Evolutionary conservation across 2,113 vertebrate species (phyloP).

Genomic region (Sminthopsis crassicaudata): DNA sequence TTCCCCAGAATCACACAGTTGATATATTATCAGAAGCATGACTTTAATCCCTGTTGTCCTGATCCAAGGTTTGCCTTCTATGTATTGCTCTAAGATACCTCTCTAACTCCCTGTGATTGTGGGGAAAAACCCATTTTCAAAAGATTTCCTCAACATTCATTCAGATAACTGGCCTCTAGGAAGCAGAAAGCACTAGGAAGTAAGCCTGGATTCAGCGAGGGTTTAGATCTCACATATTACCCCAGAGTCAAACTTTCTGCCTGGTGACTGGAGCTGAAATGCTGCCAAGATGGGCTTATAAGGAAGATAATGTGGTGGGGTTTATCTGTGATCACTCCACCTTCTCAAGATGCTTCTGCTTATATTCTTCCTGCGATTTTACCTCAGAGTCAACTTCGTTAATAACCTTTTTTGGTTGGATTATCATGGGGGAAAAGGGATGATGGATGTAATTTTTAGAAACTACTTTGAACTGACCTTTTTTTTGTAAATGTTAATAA

Average conservation of each 20-base stretch:
- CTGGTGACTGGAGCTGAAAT: slow-evolving; percentile 19
- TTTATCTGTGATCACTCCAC: background rate
- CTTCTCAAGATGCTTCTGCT: background rate
- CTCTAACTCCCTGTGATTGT: background rate
- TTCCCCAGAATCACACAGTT: background rate
- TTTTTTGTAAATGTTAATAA: slow-evolving; percentile 72
- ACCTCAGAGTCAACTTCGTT: slow-evolving; percentile 16
- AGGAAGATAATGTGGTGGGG: background rate
- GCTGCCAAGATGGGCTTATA: slow-evolving; percentile 32
- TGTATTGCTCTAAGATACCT: background rate
- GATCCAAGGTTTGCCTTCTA: background rate
- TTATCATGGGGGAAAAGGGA: slow-evolving; percentile 44
- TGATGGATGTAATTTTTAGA: slow-evolving; percentile 38
- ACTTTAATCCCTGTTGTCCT: background rate
- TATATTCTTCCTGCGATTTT: background rate
- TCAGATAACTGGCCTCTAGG: background rate
- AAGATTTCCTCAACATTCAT: slow-evolving; percentile 22
- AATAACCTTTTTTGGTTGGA: slow-evolving; percentile 50
- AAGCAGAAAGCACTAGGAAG: slow-evolving; percentile 37
- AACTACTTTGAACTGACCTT: slow-evolving; percentile 67
- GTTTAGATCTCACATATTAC: background rate
- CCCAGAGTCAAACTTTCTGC: background rate
- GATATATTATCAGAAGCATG: background rate
- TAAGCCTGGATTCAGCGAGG: background rate
- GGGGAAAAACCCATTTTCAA: slow-evolving; percentile 24